Conservation (phyloP, 2,113 vertebrate genomes). For the Scomber scombrus region DNA sequence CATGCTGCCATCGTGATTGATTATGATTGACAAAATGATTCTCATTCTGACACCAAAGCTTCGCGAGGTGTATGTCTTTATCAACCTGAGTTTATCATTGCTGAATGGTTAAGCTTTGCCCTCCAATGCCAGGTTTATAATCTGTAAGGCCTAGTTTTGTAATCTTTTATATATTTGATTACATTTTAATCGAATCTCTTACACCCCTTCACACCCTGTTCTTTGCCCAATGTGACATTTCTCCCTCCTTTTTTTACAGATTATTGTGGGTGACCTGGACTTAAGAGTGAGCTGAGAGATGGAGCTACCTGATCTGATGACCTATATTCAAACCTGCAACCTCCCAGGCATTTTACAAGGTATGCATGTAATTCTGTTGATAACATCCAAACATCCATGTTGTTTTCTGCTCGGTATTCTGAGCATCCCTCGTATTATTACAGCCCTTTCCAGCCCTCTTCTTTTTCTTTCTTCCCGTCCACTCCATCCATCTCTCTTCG, state of each 20-base stretch:
- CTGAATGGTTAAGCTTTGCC: neutral
- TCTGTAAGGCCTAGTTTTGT: neutral
- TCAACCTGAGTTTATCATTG: neutral
- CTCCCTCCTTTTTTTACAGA: neutral
- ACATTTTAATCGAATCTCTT: neutral
- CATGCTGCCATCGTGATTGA: too few species aligned
- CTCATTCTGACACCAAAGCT: neutral
- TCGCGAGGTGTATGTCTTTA: neutral
- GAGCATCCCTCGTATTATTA: conserved; percentile 3
- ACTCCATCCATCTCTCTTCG: conserved; percentile 46
- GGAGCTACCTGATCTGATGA: neutral
- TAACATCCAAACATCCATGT: neutral
- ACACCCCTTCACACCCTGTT: neutral
- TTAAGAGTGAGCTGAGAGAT: neutral
- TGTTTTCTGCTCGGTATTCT: conserved; percentile 29
- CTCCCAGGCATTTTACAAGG: neutral
- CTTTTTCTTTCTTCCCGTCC: conserved; percentile 1
- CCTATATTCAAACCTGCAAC: conserved; percentile 36
- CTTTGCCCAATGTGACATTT: neutral
- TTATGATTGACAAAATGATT: too few species aligned
- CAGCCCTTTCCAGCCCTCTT: neutral
- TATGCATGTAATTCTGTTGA: conserved; percentile 14
- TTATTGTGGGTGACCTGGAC: neutral
- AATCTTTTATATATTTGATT: too few species aligned
- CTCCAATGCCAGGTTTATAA: neutral